Evolutionary conservation across 2,888 invertebrate species (phyloP), one percentile per base, ranked within the genome.

Genomic region (Diplolepis rosae): DNA sequence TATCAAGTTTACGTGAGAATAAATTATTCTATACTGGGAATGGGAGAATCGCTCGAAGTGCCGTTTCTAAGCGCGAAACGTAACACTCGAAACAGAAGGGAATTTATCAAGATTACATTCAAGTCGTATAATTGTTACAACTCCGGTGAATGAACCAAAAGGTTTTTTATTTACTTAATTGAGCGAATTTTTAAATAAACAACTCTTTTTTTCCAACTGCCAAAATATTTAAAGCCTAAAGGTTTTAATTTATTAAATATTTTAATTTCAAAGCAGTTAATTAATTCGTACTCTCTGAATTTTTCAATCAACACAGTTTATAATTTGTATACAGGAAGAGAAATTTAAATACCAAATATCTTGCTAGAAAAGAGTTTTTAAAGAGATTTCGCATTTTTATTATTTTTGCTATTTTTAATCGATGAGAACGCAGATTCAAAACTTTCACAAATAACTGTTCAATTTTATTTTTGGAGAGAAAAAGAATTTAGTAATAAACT

Each of bases 21-120:
- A 56, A 22, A 56, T 56, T 56, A 56, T 56, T 39, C 27, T 35
- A 24, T 35, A 56, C 35, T 56, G 56, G 39, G 61, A 61, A 61
- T 61, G 39, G 13, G 61, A 56, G 32, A 61, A 61, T 39, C 24
- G 39, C 24, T 61, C 3, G 6, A 61, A 61, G 39, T 39, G 39
- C 24, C n/a, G n/a, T 24, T 39, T n/a, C n/a, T 61, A 39, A 61
- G 61, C 35, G 61, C 61, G 39, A 39, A 39, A 61, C 24, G 61
- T 61, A 61, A 61, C 39, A 39, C 61, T 39, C 24, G 13, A 61
- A 27, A 61, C 15, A 6, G 7, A 39, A 18, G 39, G 24, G 7
- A 61, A 61, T 61, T 39, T 61, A 61, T 61, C 39, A n/a, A n/a
- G 35, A 61, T 39, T 39, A 61, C 22, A 61, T 24, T 13, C 24